Conservation (phyloP, 2,888 invertebrate genomes). For the Cancer borealis region DNA sequence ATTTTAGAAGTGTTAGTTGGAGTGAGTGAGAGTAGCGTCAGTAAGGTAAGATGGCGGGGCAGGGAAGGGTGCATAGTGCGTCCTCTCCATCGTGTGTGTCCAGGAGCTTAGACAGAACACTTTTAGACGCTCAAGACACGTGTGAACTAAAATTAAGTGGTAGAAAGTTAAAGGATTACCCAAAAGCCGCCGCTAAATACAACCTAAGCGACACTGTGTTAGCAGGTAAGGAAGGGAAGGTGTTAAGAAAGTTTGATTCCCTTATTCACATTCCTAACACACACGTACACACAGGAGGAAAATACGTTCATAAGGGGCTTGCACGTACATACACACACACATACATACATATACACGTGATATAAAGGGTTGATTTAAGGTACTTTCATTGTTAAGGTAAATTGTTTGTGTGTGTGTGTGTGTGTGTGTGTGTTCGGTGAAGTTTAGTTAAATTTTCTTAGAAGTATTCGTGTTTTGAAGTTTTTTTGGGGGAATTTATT, state of each 20-base stretch:
- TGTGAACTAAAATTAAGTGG: conserved; percentile 75
- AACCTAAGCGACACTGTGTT: conserved; percentile 71
- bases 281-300: not conserved
- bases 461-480: too few species aligned
- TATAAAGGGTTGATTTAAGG: not conserved
- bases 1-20: not conserved
- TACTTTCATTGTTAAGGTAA: not conserved
- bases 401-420: not conserved
- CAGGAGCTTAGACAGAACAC: conserved; percentile 69
- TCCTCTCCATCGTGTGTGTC: conserved; percentile 68
- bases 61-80: conserved; percentile 59
- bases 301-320: not conserved
- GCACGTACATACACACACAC: conserved; percentile 27
- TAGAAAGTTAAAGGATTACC: conserved; percentile 75
- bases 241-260: not conserved
- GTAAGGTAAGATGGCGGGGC: conserved; percentile 71
- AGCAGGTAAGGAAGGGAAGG: conserved; percentile 64
- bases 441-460: too few species aligned
- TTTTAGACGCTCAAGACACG: conserved; percentile 64
- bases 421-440: too few species aligned
- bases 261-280: not conserved
- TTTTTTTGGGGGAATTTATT: too few species aligned
- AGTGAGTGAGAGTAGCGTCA: not conserved
- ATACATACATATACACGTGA: not conserved
- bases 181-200: conserved; percentile 72